Evolutionary conservation across 92 coral and sea anemone genomes (phyloP).

Genomic region (Umimayanthus kanabou): DNA sequence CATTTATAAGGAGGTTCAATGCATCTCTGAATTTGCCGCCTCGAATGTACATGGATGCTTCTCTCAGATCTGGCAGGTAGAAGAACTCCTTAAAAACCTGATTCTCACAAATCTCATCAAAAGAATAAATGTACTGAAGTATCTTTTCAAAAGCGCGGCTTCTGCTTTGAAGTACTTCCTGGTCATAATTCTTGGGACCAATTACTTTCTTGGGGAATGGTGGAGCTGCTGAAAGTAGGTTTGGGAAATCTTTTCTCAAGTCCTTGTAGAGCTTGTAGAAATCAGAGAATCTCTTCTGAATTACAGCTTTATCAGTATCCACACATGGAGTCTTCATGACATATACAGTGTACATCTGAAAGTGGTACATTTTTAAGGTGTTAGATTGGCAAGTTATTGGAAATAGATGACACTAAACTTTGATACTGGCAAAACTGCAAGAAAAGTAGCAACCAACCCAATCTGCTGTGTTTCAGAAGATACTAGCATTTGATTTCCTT

Average conservation of each 20-base stretch:
- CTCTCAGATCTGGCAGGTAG: slow-evolving; percentile 73
- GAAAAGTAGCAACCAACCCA: too few species aligned
- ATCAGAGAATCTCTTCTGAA: slow-evolving; percentile 89
- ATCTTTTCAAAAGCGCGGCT: slow-evolving; percentile 75
- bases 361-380: background rate
- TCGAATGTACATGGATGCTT: slow-evolving; percentile 79
- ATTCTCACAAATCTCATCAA: slow-evolving; percentile 61
- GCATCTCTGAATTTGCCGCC: slow-evolving; percentile 85
- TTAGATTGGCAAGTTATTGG: background rate
- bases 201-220: slow-evolving; percentile 87
- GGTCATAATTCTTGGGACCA: slow-evolving; percentile 73
- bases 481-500: too few species aligned
- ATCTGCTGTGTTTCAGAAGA: too few species aligned
- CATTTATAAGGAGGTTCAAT: slow-evolving; percentile 77
- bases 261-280: slow-evolving; percentile 85
- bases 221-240: slow-evolving; percentile 55
- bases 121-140: slow-evolving; percentile 56
- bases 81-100: slow-evolving; percentile 87
- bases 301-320: slow-evolving; percentile 90
- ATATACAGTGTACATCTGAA: slow-evolving; percentile 77
- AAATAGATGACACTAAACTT: background rate
- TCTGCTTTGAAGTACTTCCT: slow-evolving; percentile 64
- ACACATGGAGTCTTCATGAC: slow-evolving; percentile 80
- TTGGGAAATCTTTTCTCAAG: slow-evolving; percentile 82
- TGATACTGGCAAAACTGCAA: too few species aligned